phyloP scores from a whole-genome alignment of 2,113 vertebrate genomes.

The Lamprotornis superbus region DNA sequence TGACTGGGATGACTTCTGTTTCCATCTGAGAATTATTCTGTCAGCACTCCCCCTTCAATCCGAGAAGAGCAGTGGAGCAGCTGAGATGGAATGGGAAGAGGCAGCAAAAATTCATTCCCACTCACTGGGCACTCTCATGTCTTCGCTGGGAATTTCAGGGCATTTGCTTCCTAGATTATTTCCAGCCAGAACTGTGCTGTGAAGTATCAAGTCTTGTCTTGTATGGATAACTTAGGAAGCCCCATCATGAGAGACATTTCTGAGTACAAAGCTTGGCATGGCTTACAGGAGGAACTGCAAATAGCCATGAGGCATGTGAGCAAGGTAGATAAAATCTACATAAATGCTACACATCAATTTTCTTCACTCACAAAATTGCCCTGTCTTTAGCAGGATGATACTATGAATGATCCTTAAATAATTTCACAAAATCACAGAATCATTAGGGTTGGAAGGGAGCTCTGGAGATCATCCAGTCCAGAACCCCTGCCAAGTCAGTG shows the following conservation, averaged over 20 bases:
- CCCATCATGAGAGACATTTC: background rate
- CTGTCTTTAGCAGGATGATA: background rate
- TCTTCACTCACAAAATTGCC: background rate
- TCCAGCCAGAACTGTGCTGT: background rate
- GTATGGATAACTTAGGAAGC: background rate
- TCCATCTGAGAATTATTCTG: background rate
- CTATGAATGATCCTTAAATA: background rate
- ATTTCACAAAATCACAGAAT: background rate
- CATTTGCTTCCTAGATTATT: conserved; percentile 14
- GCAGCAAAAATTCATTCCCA: background rate
- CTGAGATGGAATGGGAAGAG: background rate
- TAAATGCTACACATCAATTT: background rate
- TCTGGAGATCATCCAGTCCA: background rate
- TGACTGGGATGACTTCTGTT: background rate
- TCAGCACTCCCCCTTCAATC: background rate
- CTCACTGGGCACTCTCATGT: background rate
- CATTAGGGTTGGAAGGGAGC: background rate
- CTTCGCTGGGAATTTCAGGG: background rate
- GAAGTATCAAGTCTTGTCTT: background rate
- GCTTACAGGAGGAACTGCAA: background rate
- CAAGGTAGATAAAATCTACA: background rate
- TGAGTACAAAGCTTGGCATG: background rate
- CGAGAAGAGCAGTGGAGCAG: background rate
- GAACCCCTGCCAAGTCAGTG: background rate
- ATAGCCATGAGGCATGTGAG: background rate